Percentiles rank a stretch among this genome's conserved stretches.
Evolutionary conservation across 2,113 vertebrate genomes (phyloP).

Genomic region (Pelecanus crispus): DNA sequence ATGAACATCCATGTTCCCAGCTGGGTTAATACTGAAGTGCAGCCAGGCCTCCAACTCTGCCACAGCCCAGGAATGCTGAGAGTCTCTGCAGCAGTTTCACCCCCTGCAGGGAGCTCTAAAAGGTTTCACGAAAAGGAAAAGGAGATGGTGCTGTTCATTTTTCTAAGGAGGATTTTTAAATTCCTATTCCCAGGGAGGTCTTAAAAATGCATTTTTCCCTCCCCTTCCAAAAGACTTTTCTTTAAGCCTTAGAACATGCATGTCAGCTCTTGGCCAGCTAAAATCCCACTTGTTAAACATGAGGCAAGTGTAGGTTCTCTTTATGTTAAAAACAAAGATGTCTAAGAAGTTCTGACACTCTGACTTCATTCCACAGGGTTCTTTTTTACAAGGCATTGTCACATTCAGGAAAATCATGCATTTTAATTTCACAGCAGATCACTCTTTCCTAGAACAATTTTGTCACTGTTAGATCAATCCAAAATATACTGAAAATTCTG

Average conservation of each 20-base stretch:
- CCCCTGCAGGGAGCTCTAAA: not conserved
- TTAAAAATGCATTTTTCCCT: not conserved
- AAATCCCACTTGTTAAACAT: not conserved
- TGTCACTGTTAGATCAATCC: not conserved
- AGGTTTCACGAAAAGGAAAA: not conserved
- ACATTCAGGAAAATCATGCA: not conserved
- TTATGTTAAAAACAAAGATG: not conserved
- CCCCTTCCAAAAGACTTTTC: not conserved
- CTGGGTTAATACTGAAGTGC: not conserved
- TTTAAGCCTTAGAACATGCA: not conserved
- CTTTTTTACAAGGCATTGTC: not conserved
- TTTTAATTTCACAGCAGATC: constrained; percentile 2
- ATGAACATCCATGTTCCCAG: not conserved
- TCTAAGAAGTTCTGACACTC: not conserved
- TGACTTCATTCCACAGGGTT: not conserved
- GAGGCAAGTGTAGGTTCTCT: not conserved
- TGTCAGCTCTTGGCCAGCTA: not conserved
- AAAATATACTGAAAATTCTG: not conserved
- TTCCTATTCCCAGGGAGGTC: not conserved
- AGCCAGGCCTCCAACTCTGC: not conserved
- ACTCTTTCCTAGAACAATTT: not conserved
- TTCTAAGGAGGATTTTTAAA: not conserved
- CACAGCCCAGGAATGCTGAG: not conserved
- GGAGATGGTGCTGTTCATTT: not conserved
- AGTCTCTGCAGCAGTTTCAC: not conserved